These are phyloP conservation scores for Drosophila lini DNA, from an alignment of 1,140 invertebrate genomes.

Conservation along the genomic window DNA sequence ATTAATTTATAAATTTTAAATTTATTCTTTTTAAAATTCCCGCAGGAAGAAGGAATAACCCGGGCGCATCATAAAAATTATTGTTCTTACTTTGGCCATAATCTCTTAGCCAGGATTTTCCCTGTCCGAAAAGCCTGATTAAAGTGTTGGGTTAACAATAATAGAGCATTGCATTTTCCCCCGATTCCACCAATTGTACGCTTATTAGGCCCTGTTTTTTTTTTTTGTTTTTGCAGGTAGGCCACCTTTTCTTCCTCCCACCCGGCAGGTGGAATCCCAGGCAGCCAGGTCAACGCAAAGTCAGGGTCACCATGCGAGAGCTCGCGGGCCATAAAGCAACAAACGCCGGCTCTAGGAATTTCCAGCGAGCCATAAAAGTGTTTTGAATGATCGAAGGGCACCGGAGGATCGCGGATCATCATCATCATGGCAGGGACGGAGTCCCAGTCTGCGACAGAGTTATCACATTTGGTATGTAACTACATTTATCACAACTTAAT, in stretches of 20 bases:
- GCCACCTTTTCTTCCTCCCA: conserved; percentile 1
- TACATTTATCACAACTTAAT: conserved; percentile 84
- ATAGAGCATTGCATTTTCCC: conserved; percentile 1
- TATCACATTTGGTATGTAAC: conserved; percentile 81
- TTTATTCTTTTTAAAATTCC: neutral
- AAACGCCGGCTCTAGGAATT: conserved; percentile 62
- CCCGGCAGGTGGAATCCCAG: conserved; percentile 44
- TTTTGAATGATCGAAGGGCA: conserved; percentile 63
- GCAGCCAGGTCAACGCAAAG: conserved; percentile 17
- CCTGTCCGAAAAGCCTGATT: conserved; percentile 3
- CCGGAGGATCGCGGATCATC: conserved; percentile 44
- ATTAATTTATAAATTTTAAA: neutral
- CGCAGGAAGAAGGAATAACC: conserved; percentile 8
- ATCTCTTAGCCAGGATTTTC: conserved; percentile 10
- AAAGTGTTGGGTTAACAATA: neutral
- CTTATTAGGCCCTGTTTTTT: conserved; percentile 20
- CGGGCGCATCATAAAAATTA: conserved; percentile 23
- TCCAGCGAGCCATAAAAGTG: conserved; percentile 56
- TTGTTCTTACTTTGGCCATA: conserved; percentile 2
- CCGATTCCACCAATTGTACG: conserved; percentile 39
- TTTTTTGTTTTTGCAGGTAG: conserved; percentile 6
- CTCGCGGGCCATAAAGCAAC: conserved; percentile 15
- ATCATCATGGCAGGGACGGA: conserved; percentile 46
- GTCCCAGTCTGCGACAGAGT: conserved; percentile 46
- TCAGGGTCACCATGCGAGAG: conserved; percentile 54